Base-by-base conservation (phyloP, 2,797 vertebrate species). In the Arrhamphus sclerolepis region DNA sequence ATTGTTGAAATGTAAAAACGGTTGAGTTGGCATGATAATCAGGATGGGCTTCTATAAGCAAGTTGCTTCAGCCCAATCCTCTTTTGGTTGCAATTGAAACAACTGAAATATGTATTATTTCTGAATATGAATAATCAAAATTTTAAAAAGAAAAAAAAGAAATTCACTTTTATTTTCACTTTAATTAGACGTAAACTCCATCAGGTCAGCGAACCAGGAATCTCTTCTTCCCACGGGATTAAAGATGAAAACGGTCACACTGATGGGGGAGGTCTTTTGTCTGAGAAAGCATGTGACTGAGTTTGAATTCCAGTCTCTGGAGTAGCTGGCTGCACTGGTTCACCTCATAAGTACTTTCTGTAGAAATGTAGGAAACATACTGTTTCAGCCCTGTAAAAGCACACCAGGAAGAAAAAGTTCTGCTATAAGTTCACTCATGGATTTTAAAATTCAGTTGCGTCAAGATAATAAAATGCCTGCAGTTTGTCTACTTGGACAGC, bases 401-500 rank as follows among this genome's bases (percentile, higher is more conserved):
- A 10, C 43, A 46, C 4, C 21, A 7, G 14, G 4, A 5, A 2
- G 0, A 4, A 20, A 20, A 22, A 14, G 20, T 44, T 5, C 2
- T 19, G 41, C 19, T 11, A 10, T 34, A 34, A 34, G 2, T 11
- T 7, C 4, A 29, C 29, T 29, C 1, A 7, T 17, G 13, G 26
- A 2, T 6, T 11, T 14, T 18, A 17, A 4, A 2, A 3, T 29
- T 7, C 1, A 21, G 17, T 5, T 34, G 24, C 7, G 17, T 24
- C 0, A 9, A 44, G 4, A 16, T 16, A 40, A 49, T 39, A 38
- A 55, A 71, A 40, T 28, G 3, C 26, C 38, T 83, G 76, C 53
- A 20, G 48, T 87, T 57, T 19, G 14, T 6, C 40, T n/a, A 6
- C 66, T 7, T 2, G 44, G 57, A 62, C 86, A 81, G 58, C 55